Evolutionary conservation across 2,797 vertebrate genomes (phyloP).

Genomic region (Thripadectes ignobilis): DNA sequence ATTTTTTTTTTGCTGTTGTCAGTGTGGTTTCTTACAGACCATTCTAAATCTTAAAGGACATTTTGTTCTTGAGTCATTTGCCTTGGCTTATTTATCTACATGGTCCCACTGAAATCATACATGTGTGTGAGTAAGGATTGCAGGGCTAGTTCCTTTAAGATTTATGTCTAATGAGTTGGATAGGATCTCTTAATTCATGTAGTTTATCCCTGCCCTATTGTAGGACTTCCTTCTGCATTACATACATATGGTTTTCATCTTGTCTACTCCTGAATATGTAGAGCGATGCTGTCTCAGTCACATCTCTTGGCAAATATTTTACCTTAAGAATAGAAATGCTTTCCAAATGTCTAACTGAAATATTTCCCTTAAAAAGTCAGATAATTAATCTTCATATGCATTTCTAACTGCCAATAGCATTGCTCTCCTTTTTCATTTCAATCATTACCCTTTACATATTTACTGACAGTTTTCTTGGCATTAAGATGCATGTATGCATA

Average conservation of each 20-base stretch:
- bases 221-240: slow-evolving; percentile 49
- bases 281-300: slow-evolving; percentile 52
- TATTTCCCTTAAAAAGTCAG: slow-evolving; percentile 16
- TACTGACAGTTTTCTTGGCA: neutral
- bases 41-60: slow-evolving; percentile 28
- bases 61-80: slow-evolving; percentile 51
- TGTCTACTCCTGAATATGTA: slow-evolving; percentile 11
- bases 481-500: neutral
- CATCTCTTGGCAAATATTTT: slow-evolving; percentile 60
- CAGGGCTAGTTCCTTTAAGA: slow-evolving; percentile 33
- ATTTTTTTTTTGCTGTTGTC: neutral
- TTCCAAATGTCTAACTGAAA: slow-evolving; percentile 59
- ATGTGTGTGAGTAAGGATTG: neutral
- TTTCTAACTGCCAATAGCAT: neutral
- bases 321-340: slow-evolving; percentile 15
- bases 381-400: slow-evolving; percentile 36
- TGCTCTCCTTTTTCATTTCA: neutral
- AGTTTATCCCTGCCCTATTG: slow-evolving; percentile 34
- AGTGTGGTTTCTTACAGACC: neutral
- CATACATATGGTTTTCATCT: slow-evolving; percentile 64
- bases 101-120: slow-evolving; percentile 31
- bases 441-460: neutral
- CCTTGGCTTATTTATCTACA: slow-evolving; percentile 21
- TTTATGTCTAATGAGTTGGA: slow-evolving; percentile 44
- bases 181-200: slow-evolving; percentile 39